phyloP scores from a whole-genome alignment of 2,797 vertebrate species.

The Sebastes itinus region DNA sequence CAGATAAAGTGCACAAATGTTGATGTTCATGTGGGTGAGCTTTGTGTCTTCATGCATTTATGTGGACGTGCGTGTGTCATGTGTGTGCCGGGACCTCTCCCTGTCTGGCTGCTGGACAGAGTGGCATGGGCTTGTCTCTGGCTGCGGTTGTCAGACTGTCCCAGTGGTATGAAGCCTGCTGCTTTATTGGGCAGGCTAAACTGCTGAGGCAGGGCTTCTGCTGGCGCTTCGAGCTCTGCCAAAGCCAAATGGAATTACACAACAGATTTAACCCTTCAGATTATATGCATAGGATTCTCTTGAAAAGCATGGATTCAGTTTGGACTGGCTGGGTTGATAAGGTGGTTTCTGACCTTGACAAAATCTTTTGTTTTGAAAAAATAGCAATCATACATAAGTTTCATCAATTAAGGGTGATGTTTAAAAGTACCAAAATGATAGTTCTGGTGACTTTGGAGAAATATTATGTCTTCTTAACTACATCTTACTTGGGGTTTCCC shows the following conservation, averaged over 20 bases:
- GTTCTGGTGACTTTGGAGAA: background rate
- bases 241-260: conserved; percentile 80
- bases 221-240: conserved; percentile 71
- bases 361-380: conserved; percentile 5
- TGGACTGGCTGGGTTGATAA: background rate
- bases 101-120: conserved; percentile 71
- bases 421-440: conserved; percentile 10
- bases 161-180: conserved; percentile 82
- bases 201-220: conserved; percentile 85
- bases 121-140: conserved; percentile 77
- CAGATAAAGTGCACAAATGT: background rate
- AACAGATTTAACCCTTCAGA: conserved; percentile 75
- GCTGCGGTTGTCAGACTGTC: conserved; percentile 77
- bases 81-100: conserved; percentile 58
- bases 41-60: background rate
- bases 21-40: conserved; percentile 5
- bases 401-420: background rate
- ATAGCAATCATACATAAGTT: background rate
- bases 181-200: conserved; percentile 82
- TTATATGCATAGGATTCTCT: conserved; percentile 17
- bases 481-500: conserved; percentile 25
- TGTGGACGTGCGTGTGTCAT: conserved; percentile 14
- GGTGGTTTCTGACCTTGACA: background rate
- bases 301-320: conserved; percentile 13
- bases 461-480: background rate